Base-by-base conservation (phyloP, 2,797 vertebrate genomes). In the Salarias fasciatus region DNA sequence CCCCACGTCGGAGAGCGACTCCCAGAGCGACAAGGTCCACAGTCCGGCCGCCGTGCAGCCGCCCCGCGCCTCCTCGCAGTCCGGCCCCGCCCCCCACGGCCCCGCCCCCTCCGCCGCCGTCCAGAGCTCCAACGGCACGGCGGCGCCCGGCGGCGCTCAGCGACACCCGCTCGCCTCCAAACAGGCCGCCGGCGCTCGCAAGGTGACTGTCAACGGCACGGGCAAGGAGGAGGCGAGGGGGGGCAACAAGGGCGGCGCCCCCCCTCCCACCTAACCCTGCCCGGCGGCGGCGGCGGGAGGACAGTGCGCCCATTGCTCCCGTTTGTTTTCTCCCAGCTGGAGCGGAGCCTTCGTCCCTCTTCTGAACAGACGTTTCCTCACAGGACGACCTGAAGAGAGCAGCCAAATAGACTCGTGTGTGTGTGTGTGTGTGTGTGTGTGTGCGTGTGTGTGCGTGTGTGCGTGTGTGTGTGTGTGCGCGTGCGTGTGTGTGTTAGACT, bases 11-110 rank as follows among this genome's bases (percentile, higher is more conserved):
- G 96, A 99, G 91, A 96, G 96, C 71, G 96, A 99, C 75, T 98
- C 97, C 0, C 92, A 93, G 80, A 98, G 97, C 49, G 97, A 99
- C 89, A 98, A 98, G 80, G 94, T 95, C 51, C 94, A 93, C 89
- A 98, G 96, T 81, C 96, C 96, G 0, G 89, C 92, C 2, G 90
- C 93, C 5, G 80, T 75, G 86, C 94, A 62, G 89, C 93, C 67
- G 31, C 91, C 96, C 67, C 93, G 94, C 66, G 92, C 95, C 4
- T 88, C 85, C 4, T 82, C 90, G 1, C 85, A 91, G 49, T 74
- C 92, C 63, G 88, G 82, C 75, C 86, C 91, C 0, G 50, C 81
- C 1, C 85, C 88, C 54, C 83, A 88, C 51, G 86, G 69, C 74
- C 83, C 88, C 51, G 86, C 69, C 74, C 82, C 84, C 52, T 53